Evolutionary conservation across 1,140 invertebrate genomes (phyloP), one percentile per base, ranked within the genome.

Genomic region (Lepidurus packardi): DNA sequence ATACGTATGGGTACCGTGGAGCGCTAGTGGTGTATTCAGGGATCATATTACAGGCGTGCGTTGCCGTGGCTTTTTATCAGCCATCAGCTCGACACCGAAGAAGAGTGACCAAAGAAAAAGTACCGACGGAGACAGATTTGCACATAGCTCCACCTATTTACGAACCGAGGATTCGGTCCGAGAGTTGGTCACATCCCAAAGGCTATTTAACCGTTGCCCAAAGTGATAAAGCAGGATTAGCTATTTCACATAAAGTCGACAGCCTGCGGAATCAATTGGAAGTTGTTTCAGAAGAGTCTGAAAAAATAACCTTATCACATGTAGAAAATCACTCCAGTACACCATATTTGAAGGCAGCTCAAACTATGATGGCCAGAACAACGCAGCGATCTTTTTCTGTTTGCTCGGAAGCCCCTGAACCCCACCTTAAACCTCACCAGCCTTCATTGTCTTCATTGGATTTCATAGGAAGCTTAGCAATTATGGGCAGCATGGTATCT

Each of bases 11-110:
- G 45, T 44, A 74, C 24, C 42, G 78, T 5, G 81, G 80, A 7
- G 76, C 79, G 13, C 43, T 86, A 25, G 79, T 87, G 0, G 65
- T 86, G 0, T 45, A 85, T 10, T 84, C 84, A 2, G 84, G 80
- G 21, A 78, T 85, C 43, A 79, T 81, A 21, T 76, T 85, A 21
- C 81, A 85, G 74, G 77, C 79, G 8, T 34, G 83, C 3, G 73
- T 82, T 1, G 81, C 80, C 5, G 82, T 82, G 2, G 76, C 81
- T 7, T 74, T 85, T 1, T 82, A 81, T 44, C 80, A 82, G 25
- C 82, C 83, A 3, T 81, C 83, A 0, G 80, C 80, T 73, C 80
- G 81, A 80, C 80, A 81, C 76, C 73, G 73, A 25, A 74, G 78
- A 16, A 43, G 41, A 34, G 77, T 47, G 4, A 21, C 25, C 10